Conservation (phyloP, 2,797 vertebrate genomes). For the Enteromius unitaeniatus region DNA sequence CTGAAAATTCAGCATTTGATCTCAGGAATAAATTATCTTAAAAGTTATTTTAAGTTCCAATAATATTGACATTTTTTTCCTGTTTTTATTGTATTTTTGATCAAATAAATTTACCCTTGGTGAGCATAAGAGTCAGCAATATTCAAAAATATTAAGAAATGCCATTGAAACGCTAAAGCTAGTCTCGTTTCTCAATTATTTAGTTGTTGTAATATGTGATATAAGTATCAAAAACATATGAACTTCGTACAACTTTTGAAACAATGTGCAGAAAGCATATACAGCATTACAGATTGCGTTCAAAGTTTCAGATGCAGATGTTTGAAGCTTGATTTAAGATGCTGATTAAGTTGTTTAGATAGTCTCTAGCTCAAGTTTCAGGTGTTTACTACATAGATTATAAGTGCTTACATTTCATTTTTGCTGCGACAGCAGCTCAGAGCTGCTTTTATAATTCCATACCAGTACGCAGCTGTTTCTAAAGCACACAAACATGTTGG, state of each 20-base stretch:
- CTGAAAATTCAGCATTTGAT: not conserved
- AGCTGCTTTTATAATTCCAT: not conserved
- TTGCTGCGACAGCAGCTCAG: not conserved
- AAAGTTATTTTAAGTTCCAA: not conserved
- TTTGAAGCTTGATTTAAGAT: not conserved
- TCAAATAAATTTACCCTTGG: not conserved
- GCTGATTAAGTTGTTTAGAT: slow-evolving; percentile 14
- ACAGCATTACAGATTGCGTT: not conserved
- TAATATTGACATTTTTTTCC: not conserved
- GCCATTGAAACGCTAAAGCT: not conserved
- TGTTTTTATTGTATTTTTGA: not conserved
- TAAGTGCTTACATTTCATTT: slow-evolving; percentile 27
- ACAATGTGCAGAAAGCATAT: not conserved
- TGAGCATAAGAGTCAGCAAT: not conserved
- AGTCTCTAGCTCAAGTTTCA: not conserved
- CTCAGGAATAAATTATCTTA: not conserved
- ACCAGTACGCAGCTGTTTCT: slow-evolving; percentile 12
- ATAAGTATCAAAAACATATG: not conserved
- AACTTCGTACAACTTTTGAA: not conserved
- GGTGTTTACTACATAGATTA: not conserved
- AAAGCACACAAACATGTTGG: slow-evolving; percentile 21
- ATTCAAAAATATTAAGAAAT: not conserved
- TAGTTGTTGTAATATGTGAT: not conserved
- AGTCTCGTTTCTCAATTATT: not conserved
- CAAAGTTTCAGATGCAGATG: not conserved